Evolutionary conservation across 1,140 invertebrate genomes (phyloP).

Genomic region (Pemphigus obesinymphae): DNA sequence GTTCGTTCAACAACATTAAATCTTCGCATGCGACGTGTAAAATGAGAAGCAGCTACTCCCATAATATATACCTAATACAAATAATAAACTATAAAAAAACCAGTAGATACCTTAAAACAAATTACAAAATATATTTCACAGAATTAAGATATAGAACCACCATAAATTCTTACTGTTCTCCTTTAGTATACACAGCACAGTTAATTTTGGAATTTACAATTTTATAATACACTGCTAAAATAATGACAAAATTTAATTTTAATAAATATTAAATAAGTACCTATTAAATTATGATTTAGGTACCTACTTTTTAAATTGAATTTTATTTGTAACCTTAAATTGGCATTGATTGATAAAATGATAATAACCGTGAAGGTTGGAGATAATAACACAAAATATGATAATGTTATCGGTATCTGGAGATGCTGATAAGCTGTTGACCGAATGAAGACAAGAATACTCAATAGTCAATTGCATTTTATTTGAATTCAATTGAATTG

Average conservation of each 20-base stretch:
- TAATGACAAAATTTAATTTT: background rate
- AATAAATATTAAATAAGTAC: background rate
- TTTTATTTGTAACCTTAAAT: background rate
- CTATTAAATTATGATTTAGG: too few species aligned
- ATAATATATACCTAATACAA: conserved; percentile 1
- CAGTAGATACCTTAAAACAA: background rate
- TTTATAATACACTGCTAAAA: background rate
- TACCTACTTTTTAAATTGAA: background rate
- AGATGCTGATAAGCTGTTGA: too few species aligned
- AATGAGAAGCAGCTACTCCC: conserved; percentile 13
- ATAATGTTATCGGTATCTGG: background rate
- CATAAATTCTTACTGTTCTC: background rate
- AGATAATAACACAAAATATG: too few species aligned
- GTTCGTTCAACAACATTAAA: conserved; percentile 7
- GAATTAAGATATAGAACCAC: too few species aligned
- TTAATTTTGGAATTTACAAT: too few species aligned
- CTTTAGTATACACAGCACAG: too few species aligned
- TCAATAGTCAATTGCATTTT: too few species aligned
- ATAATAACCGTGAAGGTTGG: too few species aligned
- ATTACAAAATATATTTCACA: background rate
- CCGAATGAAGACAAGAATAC: too few species aligned
- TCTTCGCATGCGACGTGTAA: background rate
- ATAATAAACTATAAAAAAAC: background rate
- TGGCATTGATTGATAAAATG: background rate
- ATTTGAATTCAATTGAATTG: too few species aligned